phyloP scores from a whole-genome alignment of 2,113 vertebrate genomes.

The Podiceps cristatus region DNA sequence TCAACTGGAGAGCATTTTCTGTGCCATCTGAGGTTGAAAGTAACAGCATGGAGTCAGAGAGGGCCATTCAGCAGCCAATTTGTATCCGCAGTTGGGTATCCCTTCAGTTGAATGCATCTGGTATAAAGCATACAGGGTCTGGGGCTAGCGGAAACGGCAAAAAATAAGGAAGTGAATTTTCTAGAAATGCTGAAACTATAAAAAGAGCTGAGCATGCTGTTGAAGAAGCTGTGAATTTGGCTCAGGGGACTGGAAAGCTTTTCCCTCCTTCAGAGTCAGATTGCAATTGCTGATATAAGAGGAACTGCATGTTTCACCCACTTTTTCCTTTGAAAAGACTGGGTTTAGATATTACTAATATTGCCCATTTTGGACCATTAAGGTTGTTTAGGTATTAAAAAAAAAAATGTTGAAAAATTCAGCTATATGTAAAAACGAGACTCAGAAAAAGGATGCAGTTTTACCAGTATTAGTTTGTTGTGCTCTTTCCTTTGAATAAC shows the following conservation, averaged over 20 bases:
- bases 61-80: slow-evolving; percentile 31
- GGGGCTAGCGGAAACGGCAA: neutral
- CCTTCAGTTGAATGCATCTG: neutral
- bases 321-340: neutral
- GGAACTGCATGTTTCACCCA: neutral
- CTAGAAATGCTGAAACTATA: neutral
- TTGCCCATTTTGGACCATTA: neutral
- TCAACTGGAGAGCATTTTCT: neutral
- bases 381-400: neutral
- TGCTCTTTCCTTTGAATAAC: neutral
- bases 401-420: neutral
- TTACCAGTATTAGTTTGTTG: neutral
- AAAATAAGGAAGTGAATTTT: neutral
- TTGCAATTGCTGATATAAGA: neutral
- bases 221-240: neutral
- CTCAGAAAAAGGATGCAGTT: neutral
- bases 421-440: neutral
- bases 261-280: neutral
- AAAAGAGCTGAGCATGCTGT: neutral
- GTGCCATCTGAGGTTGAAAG: slow-evolving; percentile 24
- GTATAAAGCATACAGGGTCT: neutral
- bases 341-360: neutral
- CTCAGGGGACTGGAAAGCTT: neutral
- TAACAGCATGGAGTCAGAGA: neutral
- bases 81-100: slow-evolving; percentile 8